Evolutionary conservation across 2,888 invertebrate genomes (phyloP).

Genomic region (Leptura quadrifasciata): DNA sequence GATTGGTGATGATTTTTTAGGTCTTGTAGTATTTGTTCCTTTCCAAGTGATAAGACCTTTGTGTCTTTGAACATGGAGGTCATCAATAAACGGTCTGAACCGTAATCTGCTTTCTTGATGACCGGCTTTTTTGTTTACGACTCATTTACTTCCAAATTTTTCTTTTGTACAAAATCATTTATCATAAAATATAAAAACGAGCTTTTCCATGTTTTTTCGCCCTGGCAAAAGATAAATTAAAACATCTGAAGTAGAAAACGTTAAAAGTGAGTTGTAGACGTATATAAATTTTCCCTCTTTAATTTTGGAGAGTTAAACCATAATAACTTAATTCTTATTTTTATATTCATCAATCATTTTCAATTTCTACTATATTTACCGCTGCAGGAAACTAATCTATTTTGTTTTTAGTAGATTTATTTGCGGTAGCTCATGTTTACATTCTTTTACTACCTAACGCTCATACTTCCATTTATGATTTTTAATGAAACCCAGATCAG

Average conservation of each 20-base stretch:
- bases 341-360: conserved; percentile 43
- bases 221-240: conserved; percentile 60
- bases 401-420: background rate
- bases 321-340: conserved; percentile 47
- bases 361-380: conserved; percentile 12
- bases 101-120: conserved; percentile 72
- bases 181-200: conserved; percentile 64
- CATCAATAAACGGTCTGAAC: conserved; percentile 72
- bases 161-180: conserved; percentile 65
- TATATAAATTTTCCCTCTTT: conserved; percentile 47
- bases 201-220: conserved; percentile 57
- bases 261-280: conserved; percentile 52
- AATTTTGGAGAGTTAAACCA: conserved; percentile 43
- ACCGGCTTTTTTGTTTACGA: conserved; percentile 72
- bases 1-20: conserved; percentile 72
- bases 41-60: conserved; percentile 73
- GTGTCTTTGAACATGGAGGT: conserved; percentile 73
- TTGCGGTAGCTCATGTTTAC: background rate
- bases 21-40: conserved; percentile 70
- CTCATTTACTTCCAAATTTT: conserved; percentile 71
- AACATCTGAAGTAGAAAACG: conserved; percentile 60
- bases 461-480: background rate
- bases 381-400: conserved; percentile 12
- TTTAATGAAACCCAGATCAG: background rate
- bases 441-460: background rate